A percentile compares a stretch with the other conserved stretches of the same genome.
These are phyloP conservation scores for Rhynchonycteris naso DNA, from an alignment of 2,797 vertebrate species.

Conservation along the genomic window DNA sequence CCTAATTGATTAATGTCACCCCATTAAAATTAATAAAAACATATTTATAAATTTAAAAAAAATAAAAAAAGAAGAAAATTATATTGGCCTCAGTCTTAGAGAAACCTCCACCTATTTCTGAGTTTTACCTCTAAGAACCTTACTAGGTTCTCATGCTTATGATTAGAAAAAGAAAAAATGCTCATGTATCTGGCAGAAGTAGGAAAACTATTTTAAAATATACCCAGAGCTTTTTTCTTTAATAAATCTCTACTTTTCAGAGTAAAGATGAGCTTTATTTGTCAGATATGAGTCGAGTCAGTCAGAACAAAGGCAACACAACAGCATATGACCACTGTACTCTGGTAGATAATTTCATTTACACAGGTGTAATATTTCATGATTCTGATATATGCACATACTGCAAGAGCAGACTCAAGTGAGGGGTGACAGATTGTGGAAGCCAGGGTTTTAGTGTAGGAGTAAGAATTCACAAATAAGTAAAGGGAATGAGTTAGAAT, in stretches of 20 bases:
- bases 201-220: background rate
- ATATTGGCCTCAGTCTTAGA: background rate
- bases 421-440: background rate
- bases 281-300: background rate
- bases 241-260: background rate
- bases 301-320: background rate
- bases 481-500: background rate
- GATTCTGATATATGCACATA: background rate
- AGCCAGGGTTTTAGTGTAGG: background rate
- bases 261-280: background rate
- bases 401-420: background rate
- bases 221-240: background rate
- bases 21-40: too few species aligned
- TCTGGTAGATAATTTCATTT: background rate
- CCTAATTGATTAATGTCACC: too few species aligned
- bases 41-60: too few species aligned
- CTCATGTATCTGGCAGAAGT: background rate
- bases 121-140: background rate
- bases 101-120: rapidly evolving
- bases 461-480: background rate
- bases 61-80: background rate
- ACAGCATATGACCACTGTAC: background rate
- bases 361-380: background rate
- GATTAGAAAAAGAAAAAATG: background rate
- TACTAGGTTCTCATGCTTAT: background rate